Evolutionary conservation across 2,888 invertebrate genomes (phyloP).

Genomic region (Diaphora mendica): DNA sequence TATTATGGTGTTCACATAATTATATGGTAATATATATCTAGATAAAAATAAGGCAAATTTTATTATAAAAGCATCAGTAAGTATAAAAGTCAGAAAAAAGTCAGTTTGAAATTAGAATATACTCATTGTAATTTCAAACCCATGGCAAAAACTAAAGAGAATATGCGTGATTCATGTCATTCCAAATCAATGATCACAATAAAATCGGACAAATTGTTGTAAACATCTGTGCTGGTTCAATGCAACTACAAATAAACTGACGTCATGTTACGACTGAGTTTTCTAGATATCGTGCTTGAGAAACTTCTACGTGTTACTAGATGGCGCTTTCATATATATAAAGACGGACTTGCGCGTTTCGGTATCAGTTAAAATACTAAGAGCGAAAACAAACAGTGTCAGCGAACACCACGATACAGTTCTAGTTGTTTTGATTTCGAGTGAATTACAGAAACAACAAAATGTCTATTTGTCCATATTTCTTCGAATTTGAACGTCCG

Average conservation of each 20-base stretch:
- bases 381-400: constrained; percentile 17
- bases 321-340: not conserved
- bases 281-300: not conserved
- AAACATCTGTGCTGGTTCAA: not conserved
- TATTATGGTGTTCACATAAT: too few species aligned
- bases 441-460: constrained; percentile 26
- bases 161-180: not conserved
- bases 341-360: not conserved
- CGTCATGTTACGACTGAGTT: not conserved
- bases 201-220: not conserved
- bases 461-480: constrained; percentile 79
- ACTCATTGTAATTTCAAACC: too few species aligned
- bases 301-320: not conserved
- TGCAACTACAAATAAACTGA: not conserved
- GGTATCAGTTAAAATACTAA: constrained; percentile 41
- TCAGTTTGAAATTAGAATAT: too few species aligned
- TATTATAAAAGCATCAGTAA: too few species aligned
- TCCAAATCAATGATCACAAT: not conserved
- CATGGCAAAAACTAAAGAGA: too few species aligned
- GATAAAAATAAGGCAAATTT: too few species aligned
- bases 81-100: too few species aligned
- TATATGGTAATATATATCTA: too few species aligned
- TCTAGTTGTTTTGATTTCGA: not conserved
- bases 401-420: not conserved
- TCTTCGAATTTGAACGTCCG: constrained; percentile 63